These are phyloP conservation scores for Physeter macrocephalus DNA, from an alignment of 2,113 vertebrate species.

Conservation along the genomic window DNA sequence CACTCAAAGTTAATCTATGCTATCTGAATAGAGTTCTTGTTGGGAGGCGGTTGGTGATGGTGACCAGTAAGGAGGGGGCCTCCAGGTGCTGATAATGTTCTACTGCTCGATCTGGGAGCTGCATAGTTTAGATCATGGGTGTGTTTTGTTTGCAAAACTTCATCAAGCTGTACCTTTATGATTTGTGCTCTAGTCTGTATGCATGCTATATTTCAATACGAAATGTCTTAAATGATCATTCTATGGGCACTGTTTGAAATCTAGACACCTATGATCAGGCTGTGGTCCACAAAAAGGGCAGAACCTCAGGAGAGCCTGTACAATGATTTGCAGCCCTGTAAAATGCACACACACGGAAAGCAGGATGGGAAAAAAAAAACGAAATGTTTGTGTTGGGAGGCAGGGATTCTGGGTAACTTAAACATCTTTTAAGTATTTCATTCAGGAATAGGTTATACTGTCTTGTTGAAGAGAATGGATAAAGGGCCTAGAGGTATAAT, in stretches of 20 bases:
- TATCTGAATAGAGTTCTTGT: background rate
- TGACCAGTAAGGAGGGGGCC: no score
- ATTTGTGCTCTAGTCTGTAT: background rate
- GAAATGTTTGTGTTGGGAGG: background rate
- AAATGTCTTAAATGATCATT: background rate
- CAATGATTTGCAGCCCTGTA: background rate
- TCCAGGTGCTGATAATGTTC: background rate
- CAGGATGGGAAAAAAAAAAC: rapidly evolving
- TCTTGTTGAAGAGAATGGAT: background rate
- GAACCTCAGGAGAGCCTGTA: background rate
- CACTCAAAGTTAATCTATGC: background rate
- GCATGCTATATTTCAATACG: background rate
- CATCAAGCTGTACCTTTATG: background rate
- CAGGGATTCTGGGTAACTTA: background rate
- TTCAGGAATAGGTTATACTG: background rate
- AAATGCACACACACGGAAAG: background rate
- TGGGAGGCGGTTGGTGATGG: rapidly evolving
- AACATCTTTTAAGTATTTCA: background rate
- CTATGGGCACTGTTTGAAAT: background rate
- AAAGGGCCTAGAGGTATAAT: background rate
- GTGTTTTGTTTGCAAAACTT: background rate
- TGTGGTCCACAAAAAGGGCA: background rate
- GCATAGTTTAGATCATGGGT: background rate
- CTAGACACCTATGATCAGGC: background rate
- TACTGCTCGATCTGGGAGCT: background rate